Base-by-base conservation (phyloP, 1,140 invertebrate genomes). In the Macrotrachela quadricornifera region DNA sequence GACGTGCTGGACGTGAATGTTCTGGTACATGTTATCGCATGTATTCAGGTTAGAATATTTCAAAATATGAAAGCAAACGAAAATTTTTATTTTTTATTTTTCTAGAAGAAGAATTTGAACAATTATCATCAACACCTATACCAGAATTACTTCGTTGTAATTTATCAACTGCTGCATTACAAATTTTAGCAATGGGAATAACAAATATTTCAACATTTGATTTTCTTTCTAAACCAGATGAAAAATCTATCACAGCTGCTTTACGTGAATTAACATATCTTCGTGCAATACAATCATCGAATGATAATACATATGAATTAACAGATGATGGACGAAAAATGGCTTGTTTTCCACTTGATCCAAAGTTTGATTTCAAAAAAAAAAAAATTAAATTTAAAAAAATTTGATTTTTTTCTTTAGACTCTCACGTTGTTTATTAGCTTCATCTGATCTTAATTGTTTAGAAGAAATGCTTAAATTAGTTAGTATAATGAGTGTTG, bases 91-190 rank as follows among this genome's bases (percentile, higher is more conserved):
- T n/a, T n/a, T n/a, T n/a, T n/a, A n/a, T n/a, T n/a, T 30, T 30
- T 30, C 8, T 30, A 41, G 65, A 71, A 53, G 54, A 63, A 43
- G 76, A 83, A 50, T 87, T 82, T 68, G 74, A 79, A 17, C 64
- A 68, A 11, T 77, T 90, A 62, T 69, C 71, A 14, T 72, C 77
- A 44, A 80, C 80, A 64, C 76, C 80, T 14, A 64, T 79, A 14
- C 88, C 90, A 1, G 88, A 94, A 74, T 90, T 94, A 59, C 75
- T 82, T 56, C 74, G 83, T 53, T 52, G 79, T 63, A 81, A 80
- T 47, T 66, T 86, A 36, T 73, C 79, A 6, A 78, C 78, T 55
- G 79, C 83, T 3, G 72, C 83, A 30, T 64, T 92, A 44, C 82
- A 91, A 62, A 69, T 94, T 30, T 69, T 91, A 49, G 81, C 85